A percentile compares a stretch with the other conserved stretches of the same genome.
Evolutionary conservation across 2,888 invertebrate species (phyloP).

Genomic region (Polymixis flavicincta): DNA sequence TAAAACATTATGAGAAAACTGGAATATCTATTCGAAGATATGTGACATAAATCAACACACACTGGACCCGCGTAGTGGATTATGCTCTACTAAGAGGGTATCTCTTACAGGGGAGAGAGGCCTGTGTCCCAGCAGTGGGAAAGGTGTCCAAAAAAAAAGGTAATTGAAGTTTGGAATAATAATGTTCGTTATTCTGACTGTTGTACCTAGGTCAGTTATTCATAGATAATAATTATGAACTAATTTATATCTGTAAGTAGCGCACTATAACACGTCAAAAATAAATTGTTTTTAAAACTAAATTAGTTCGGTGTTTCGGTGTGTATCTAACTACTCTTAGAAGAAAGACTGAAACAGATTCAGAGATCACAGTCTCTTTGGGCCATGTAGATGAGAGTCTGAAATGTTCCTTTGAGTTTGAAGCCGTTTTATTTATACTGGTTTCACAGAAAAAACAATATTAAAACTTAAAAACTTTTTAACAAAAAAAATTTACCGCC

Average conservation of each 20-base stretch:
- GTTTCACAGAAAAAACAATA: background rate
- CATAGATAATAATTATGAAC: too few relatives aligned
- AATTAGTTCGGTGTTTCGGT: background rate
- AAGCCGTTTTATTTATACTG: background rate
- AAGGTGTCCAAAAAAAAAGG: too few relatives aligned
- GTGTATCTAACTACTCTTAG: background rate
- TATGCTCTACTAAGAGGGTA: too few relatives aligned
- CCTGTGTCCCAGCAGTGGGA: too few relatives aligned
- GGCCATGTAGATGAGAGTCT: background rate
- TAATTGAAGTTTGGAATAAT: background rate
- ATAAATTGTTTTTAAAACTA: background rate
- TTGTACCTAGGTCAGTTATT: background rate
- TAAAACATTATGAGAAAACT: too few relatives aligned
- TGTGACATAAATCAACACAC: too few relatives aligned
- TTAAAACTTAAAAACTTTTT: background rate
- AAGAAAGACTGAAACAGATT: background rate
- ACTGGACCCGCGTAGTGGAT: too few relatives aligned
- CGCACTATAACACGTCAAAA: background rate
- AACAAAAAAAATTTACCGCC: too few relatives aligned
- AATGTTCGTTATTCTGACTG: background rate
- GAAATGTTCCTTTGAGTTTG: background rate
- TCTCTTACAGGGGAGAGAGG: too few relatives aligned
- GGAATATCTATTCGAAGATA: too few relatives aligned
- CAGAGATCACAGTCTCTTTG: background rate
- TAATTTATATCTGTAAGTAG: background rate